Evolutionary conservation across 2,888 invertebrate genomes (phyloP), one percentile per base, ranked within the genome.

Genomic region (Seira sanloemensis): DNA sequence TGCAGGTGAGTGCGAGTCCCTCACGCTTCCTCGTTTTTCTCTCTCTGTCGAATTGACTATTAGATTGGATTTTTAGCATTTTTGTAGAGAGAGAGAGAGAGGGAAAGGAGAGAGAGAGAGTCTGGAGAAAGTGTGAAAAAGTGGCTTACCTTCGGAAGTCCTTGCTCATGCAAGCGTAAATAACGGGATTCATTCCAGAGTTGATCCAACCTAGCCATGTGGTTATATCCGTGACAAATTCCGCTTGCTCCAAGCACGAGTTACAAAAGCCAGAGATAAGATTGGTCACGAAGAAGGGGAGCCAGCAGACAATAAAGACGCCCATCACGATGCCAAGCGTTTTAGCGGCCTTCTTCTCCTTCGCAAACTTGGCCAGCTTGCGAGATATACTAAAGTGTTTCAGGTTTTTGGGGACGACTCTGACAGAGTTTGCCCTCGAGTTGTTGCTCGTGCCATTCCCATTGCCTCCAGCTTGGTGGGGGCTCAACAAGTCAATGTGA

Each of bases 111-210:
- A n/a, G n/a, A n/a, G n/a, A n/a, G n/a, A n/a, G 16, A 7, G 71
- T 19, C 19, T 71, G 24, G 25, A 5, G 68, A 54, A 75, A 75
- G 71, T 82, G 76, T 69, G 74, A 74, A 84, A 78, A 81, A 78
- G 69, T 81, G 62, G 65, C 93, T 93, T 91, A 97, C 97, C 97
- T 95, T 92, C 97, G 93, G 91, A 98, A 98, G 92, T 98, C 98
- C 90, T 97, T 94, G 92, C 97, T 98, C 96, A 98, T 98, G 91
- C 97, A 97, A n/a, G 98, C 98, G 91, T 98, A 98, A 91, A 98
- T 98, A 88, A 98, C 97, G 0, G 98, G 98, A 93, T 97, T 97
- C 97, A 97, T 97, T 78, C 97, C 96, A 68, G 97, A 97, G 92
- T 97, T 97, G 91, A 97, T 96, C 97, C 97, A 97, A 75, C 97